Conservation (phyloP, 2,113 vertebrate species). For the Sterna hirundo region DNA sequence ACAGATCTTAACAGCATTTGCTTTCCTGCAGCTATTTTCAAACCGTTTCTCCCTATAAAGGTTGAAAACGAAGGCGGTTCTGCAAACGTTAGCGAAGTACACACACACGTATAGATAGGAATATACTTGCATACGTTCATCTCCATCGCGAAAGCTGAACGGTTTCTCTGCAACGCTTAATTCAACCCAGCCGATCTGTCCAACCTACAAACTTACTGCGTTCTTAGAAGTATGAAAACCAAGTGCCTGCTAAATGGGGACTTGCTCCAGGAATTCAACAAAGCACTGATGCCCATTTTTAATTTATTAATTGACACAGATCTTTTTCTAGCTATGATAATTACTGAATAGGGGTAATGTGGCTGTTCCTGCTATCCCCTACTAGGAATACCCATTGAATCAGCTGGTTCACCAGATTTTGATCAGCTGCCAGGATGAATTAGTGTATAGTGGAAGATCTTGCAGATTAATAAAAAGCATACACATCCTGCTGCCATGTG, state of each 20-base stretch:
- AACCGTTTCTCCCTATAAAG: not conserved
- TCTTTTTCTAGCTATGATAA: not conserved
- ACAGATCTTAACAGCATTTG: not conserved
- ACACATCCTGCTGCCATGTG: not conserved
- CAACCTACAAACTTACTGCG: not conserved
- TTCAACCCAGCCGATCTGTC: not conserved
- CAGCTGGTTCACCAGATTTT: not conserved
- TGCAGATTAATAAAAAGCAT: slow-evolving; percentile 17
- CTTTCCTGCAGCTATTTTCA: not conserved
- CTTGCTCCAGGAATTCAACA: not conserved
- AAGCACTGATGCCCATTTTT: not conserved
- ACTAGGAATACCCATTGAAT: not conserved
- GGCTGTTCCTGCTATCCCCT: not conserved
- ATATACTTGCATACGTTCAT: not conserved
- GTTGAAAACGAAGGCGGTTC: not conserved
- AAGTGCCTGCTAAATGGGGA: not conserved
- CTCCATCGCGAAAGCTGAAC: not conserved
- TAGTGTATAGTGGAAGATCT: not conserved
- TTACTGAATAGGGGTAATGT: not conserved
- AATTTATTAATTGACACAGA: not conserved
- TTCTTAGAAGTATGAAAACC: not conserved
- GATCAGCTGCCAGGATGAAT: not conserved
- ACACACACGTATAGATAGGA: not conserved
- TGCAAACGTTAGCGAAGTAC: not conserved
- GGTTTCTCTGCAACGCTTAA: not conserved